Base-by-base conservation (phyloP, 2,113 vertebrate species). In the Epinephelus lanceolatus region DNA sequence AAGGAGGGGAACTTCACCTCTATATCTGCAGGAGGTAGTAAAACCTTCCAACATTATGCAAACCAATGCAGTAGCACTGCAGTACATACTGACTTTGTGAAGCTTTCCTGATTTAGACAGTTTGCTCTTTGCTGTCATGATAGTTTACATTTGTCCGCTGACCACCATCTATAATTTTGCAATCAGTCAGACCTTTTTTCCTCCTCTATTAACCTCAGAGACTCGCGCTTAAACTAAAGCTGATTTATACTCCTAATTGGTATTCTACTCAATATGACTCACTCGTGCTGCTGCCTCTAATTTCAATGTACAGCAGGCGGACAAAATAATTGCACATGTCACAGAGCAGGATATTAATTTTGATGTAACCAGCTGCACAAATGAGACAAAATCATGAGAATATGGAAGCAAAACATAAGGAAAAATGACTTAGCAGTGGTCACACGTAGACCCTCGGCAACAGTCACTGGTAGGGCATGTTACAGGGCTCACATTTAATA, bases 1-100 rank as follows among this genome's bases (percentile, higher is more conserved):
- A 6, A 37, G 33, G 33, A 7, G 6, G 1, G 33, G 33, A 37
- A 37, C 33, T 37, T 37, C 33, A 37, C 33, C 33, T 37, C 33
- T 37, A 37, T 37, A 37, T 37, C 33, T 37, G 33, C 33, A 37
- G 33, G 6, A 7, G 33, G 33, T 37, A 37, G 6, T 37, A 37
- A 37, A 37, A 67, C 33, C 21, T 23, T 25, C 33, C 8, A 37
- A 57, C 69, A 57, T 71, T 25, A 76, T 45, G 33, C 73, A 76
- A 63, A 14, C 72, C 27, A 23, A 63, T 52, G 59, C 59, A 37
- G 59, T 4, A 40, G 47, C 60, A 27, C 40, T 67, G 62, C 52
- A 33, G 52, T 47, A 76, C 40, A 45, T 2, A 5, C 21, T 2
- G 60, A 52, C 30, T 61, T 15, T 65, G 30, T 33, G 45, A 51